Percentiles rank a stretch among this genome's conserved stretches.
These are phyloP conservation scores for Cassiopea andromeda DNA, from an alignment of 30 jellyfish, hydroid and myxozoan genomes.

Conservation along the genomic window DNA sequence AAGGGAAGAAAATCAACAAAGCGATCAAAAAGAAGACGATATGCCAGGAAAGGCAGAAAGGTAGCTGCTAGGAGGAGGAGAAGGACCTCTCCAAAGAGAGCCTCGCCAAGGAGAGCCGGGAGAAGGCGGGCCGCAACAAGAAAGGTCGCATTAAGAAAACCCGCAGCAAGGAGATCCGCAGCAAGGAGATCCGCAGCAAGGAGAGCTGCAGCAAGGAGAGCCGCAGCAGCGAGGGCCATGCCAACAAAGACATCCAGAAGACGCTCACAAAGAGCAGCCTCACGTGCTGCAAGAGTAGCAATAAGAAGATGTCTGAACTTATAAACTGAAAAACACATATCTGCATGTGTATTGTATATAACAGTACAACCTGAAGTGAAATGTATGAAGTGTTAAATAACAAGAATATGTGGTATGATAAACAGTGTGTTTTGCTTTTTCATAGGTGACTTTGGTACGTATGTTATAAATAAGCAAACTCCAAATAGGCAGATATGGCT, in stretches of 20 bases:
- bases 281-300: background rate
- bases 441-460: constrained; percentile 74
- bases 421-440: background rate
- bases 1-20: background rate
- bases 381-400: too few species aligned
- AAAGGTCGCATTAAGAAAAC: too few species aligned
- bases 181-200: too few species aligned
- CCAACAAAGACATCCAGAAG: background rate
- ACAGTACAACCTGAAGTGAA: too few species aligned
- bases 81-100: too few species aligned
- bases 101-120: too few species aligned
- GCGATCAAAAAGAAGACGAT: background rate
- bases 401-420: too few species aligned
- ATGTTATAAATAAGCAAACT: constrained; percentile 90
- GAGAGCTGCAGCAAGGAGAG: constrained; percentile 8
- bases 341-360: too few species aligned
- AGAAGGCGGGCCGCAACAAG: too few species aligned
- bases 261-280: background rate
- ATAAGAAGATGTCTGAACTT: constrained; percentile 17
- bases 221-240: background rate
- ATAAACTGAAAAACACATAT: background rate
- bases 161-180: too few species aligned
- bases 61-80: too few species aligned
- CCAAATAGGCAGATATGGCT: constrained; percentile 96
- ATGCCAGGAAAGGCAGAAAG: constrained; percentile 5